These are phyloP conservation scores for Pammene fasciana DNA, from an alignment of 2,888 invertebrate species.

Conservation along the genomic window DNA sequence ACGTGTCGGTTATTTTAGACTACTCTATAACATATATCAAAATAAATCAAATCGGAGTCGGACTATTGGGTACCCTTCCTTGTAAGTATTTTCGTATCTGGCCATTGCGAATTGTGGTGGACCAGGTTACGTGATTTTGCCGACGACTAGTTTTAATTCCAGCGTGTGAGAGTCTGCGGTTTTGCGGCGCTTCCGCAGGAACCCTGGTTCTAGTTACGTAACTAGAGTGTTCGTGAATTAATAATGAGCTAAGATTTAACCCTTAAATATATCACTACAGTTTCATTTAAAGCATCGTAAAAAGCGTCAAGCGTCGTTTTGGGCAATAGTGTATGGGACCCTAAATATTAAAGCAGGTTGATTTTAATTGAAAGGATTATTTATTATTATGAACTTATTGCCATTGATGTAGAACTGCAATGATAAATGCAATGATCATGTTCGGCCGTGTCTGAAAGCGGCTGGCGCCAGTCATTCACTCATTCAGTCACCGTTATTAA, in stretches of 20 bases:
- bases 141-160: background rate
- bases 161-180: background rate
- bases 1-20: no score
- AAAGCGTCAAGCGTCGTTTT: no score
- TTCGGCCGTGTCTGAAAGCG: conserved; percentile 1
- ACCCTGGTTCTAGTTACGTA: background rate
- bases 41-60: no score
- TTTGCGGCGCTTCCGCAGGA: background rate
- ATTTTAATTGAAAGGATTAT: conserved; percentile 7
- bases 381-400: conserved; percentile 19
- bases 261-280: no score
- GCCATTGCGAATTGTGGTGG: no score
- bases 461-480: conserved; percentile 21
- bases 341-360: conserved; percentile 4
- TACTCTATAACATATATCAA: no score
- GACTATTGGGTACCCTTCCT: no score
- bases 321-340: background rate
- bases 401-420: conserved; percentile 20
- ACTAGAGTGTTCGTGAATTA: background rate
- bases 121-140: background rate
- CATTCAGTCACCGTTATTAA: conserved; percentile 16
- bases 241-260: no score
- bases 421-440: conserved; percentile 25
- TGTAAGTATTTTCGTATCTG: no score
- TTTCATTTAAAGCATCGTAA: no score